Base-by-base conservation (phyloP, 2,888 invertebrate species). In the Cerceris ruficornis region DNA sequence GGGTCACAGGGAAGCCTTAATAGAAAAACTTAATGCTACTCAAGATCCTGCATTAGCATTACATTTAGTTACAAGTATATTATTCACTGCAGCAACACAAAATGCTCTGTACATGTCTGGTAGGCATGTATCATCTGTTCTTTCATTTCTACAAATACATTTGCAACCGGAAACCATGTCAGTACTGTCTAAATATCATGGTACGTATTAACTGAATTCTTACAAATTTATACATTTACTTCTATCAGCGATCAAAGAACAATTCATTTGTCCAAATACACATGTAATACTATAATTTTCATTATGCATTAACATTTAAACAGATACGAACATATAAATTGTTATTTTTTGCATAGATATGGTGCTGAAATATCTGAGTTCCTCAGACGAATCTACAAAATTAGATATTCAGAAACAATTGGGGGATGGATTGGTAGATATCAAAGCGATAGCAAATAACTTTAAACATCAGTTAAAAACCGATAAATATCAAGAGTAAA, bases 51-150 rank as follows among this genome's bases (percentile, higher is more conserved):
- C 98, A 0, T 91, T 97, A 49, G 94, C 95, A 65, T 93, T 98
- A 58, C 98, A 98, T 92, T 93, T 98, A 69, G 95, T 96, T 0
- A 95, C 95, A 0, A 93, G 97, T 77, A 94, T 98, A 55, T 94
- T 98, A 69, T 98, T 98, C 90, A 97, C 97, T 65, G 95, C 95
- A 9, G 94, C 95, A 2, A 97, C 97, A 0, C 96, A 97, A 86
- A 95, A 94, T 85, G 96, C 98, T 93, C 90, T 99, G 41, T 98
- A 98, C 92, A 98, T 98, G 13, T 98, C 98, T 41, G 99, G 99
- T 0, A 95, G 97, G 91, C 98, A 98, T 93, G 98, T 99, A 11
- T 96, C 98, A 0, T 94, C 95, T 15, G 94, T 99, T 83, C 93
- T 98, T 59, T 90, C 94, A 0, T 96, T 95, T 91, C 94, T 99